These are phyloP conservation scores for Epinotia nisella DNA, from an alignment of 2,888 invertebrate genomes.

Conservation along the genomic window DNA sequence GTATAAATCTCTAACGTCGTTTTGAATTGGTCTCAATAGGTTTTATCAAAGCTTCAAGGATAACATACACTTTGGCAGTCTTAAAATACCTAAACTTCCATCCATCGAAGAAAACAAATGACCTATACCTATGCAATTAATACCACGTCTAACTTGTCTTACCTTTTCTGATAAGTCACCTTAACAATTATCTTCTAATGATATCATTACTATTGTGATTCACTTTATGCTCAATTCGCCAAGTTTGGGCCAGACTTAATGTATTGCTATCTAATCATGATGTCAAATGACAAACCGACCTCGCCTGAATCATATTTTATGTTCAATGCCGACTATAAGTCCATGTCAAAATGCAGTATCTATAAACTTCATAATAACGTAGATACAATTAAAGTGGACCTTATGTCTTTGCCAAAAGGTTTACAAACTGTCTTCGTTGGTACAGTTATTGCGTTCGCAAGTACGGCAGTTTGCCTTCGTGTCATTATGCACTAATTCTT, in stretches of 20 bases:
- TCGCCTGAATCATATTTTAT: conserved; percentile 30
- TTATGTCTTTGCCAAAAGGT: neutral
- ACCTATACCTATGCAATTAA: conserved; percentile 22
- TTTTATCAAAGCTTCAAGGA: neutral
- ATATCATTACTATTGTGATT: conserved; percentile 20
- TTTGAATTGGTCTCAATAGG: too few species aligned
- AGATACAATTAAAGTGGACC: neutral
- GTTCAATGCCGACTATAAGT: conserved; percentile 30
- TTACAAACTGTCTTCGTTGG: neutral
- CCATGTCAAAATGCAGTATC: conserved; percentile 2
- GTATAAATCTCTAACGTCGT: too few species aligned
- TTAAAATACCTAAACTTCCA: neutral
- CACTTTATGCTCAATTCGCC: neutral
- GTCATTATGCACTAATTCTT: conserved; percentile 38
- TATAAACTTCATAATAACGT: neutral
- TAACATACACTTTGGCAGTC: neutral
- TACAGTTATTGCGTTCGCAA: neutral
- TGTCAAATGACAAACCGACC: conserved; percentile 20
- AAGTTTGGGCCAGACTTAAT: conserved; percentile 7
- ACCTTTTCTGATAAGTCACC: conserved; percentile 7
- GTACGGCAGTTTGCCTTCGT: conserved; percentile 33
- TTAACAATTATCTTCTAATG: conserved; percentile 22
- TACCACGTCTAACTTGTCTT: conserved; percentile 9
- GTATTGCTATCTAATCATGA: conserved; percentile 16
- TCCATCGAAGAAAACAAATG: conserved; percentile 4